A percentile compares a stretch with the other conserved stretches of the same genome.
These are phyloP conservation scores for Cryptocephalus primarius DNA, from an alignment of 2,888 invertebrate genomes.

Conservation along the genomic window DNA sequence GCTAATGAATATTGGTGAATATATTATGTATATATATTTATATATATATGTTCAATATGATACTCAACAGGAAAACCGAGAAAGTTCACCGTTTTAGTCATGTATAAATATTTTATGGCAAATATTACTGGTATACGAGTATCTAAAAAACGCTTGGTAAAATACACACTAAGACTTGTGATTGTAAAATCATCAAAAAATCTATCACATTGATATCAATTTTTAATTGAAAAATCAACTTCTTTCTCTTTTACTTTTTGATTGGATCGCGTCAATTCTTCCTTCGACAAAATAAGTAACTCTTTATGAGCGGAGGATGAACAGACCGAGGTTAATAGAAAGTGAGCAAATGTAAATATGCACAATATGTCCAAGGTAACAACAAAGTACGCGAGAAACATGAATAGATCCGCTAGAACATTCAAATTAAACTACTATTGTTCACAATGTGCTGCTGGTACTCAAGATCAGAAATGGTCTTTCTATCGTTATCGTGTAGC, in stretches of 20 bases:
- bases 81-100: constrained; percentile 24
- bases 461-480: too few relatives aligned
- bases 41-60: constrained; percentile 18
- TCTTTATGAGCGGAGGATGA: constrained; percentile 9
- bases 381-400: not conserved
- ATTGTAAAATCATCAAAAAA: constrained; percentile 60
- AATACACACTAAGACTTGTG: constrained; percentile 41
- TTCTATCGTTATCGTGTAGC: too few relatives aligned
- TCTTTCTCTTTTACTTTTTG: constrained; percentile 11
- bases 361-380: not conserved
- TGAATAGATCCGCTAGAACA: too few relatives aligned
- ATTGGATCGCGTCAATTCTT: constrained; percentile 13
- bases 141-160: constrained; percentile 42
- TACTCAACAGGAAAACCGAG: constrained; percentile 26
- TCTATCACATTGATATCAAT: constrained; percentile 48
- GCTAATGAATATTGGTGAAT: constrained; percentile 39
- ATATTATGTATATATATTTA: constrained; percentile 16
- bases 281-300: constrained; percentile 7
- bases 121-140: constrained; percentile 40
- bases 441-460: too few relatives aligned
- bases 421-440: too few relatives aligned
- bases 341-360: constrained; percentile 28
- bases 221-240: constrained; percentile 20
- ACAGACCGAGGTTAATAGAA: constrained; percentile 12
- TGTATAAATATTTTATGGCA: constrained; percentile 36